Evolutionary conservation across 2,888 invertebrate species (phyloP).

Genomic region (Oscheius myriophilus): DNA sequence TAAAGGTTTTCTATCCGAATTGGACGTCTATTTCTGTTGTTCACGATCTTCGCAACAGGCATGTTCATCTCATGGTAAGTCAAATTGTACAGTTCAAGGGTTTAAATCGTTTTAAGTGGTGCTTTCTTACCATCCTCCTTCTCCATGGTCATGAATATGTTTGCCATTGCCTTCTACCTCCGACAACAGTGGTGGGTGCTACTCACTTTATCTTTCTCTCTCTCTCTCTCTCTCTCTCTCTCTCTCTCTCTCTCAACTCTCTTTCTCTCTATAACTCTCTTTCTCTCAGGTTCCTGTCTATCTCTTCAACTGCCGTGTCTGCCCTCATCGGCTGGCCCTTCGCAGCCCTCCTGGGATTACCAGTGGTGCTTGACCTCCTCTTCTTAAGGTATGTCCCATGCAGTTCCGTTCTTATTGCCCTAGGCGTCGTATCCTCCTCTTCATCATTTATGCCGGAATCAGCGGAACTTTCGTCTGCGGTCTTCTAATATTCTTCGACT

Average conservation of each 20-base stretch:
- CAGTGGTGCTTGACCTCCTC: slow-evolving; percentile 65
- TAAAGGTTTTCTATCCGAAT: slow-evolving; percentile 40
- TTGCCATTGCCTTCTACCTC: slow-evolving; percentile 90
- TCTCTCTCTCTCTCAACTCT: neutral
- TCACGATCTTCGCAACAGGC: slow-evolving; percentile 83
- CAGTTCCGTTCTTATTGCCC: neutral
- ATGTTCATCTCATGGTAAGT: slow-evolving; percentile 81
- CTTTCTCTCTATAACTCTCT: neutral
- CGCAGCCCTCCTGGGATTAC: slow-evolving; percentile 85
- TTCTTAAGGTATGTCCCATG: slow-evolving; percentile 34
- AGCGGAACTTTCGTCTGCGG: slow-evolving; percentile 46
- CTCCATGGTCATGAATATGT: slow-evolving; percentile 86
- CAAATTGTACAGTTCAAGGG: too few species aligned
- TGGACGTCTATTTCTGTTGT: slow-evolving; percentile 48
- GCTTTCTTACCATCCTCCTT: slow-evolving; percentile 95
- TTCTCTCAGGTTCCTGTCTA: slow-evolving; percentile 47
- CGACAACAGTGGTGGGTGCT: slow-evolving; percentile 71
- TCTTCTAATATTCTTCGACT: slow-evolving; percentile 81
- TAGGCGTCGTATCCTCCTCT: slow-evolving; percentile 29
- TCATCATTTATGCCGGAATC: slow-evolving; percentile 49
- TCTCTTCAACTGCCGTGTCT: slow-evolving; percentile 78
- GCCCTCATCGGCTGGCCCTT: slow-evolving; percentile 93
- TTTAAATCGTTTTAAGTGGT: slow-evolving; percentile 75
- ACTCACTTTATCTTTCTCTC: neutral
- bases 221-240: slow-evolving; percentile 1